Evolutionary conservation across 1,140 invertebrate genomes (phyloP).

Genomic region (Penaeus vannamei): DNA sequence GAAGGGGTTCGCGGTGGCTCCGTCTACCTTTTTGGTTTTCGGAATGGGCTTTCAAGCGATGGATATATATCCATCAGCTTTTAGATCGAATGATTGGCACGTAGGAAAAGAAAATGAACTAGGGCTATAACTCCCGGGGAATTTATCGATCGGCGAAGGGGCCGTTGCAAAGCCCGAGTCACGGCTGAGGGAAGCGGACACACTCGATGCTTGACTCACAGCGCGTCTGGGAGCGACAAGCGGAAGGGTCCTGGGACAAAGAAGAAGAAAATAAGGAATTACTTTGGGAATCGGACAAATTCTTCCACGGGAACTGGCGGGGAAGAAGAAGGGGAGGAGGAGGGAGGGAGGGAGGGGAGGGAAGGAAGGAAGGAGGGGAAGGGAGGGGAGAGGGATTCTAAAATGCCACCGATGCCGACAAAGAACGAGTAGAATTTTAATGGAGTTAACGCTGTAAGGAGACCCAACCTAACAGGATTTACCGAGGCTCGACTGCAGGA

Average conservation of each 20-base stretch:
- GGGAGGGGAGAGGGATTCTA: slow-evolving; percentile 40
- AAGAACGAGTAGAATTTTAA: slow-evolving; percentile 62
- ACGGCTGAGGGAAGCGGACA: slow-evolving; percentile 30
- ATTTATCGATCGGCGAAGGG: neutral
- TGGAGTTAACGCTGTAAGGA: slow-evolving; percentile 59
- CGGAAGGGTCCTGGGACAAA: slow-evolving; percentile 61
- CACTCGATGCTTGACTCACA: slow-evolving; percentile 59
- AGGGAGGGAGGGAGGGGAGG: neutral
- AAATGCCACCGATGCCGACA: slow-evolving; percentile 62
- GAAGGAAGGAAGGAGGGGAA: too few relatives aligned
- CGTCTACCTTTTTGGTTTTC: too few relatives aligned
- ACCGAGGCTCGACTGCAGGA: slow-evolving; percentile 12
- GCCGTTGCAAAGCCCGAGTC: neutral
- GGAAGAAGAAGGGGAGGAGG: neutral
- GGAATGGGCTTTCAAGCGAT: neutral
- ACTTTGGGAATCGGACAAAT: slow-evolving; percentile 56
- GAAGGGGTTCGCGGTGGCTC: neutral
- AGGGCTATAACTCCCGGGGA: too few relatives aligned
- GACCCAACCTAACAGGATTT: slow-evolving; percentile 55
- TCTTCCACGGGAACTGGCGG: slow-evolving; percentile 25
- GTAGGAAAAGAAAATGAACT: too few relatives aligned
- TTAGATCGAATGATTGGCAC: too few relatives aligned
- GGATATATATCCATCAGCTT: too few relatives aligned
- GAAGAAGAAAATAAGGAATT: slow-evolving; percentile 65
- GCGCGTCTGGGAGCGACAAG: slow-evolving; percentile 62